A percentile compares a stretch with the other conserved stretches of the same genome.
phyloP scores from a whole-genome alignment of 2,113 vertebrate genomes.

The Peromyscus californicus region DNA sequence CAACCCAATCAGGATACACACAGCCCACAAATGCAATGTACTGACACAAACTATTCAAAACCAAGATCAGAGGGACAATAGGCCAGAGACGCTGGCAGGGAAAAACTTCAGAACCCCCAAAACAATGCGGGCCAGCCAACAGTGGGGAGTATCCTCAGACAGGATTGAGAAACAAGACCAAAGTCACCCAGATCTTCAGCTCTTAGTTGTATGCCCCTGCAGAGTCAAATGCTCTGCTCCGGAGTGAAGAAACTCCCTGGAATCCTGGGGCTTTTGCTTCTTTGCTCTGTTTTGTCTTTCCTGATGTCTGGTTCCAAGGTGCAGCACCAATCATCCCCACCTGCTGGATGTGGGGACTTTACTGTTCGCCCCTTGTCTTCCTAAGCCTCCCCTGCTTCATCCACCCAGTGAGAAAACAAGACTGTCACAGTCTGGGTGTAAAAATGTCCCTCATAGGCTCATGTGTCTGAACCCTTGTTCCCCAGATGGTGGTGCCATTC shows the following conservation, averaged over 20 bases:
- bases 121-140: neutral
- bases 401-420: neutral
- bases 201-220: too few relatives aligned
- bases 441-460: neutral
- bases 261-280: too few relatives aligned
- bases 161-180: neutral
- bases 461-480: neutral
- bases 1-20: too few relatives aligned
- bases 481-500: neutral
- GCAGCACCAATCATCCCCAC: too few relatives aligned
- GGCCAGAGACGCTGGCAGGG: neutral
- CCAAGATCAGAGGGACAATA: neutral
- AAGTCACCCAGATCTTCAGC: neutral
- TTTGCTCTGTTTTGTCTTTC: neutral
- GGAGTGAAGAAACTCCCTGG: neutral
- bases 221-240: neutral
- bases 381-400: neutral
- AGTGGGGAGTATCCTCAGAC: neutral
- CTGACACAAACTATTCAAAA: neutral
- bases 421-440: neutral
- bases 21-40: neutral
- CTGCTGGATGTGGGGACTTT: neutral
- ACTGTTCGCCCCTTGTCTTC: neutral
- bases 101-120: neutral
- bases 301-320: neutral